Evolutionary conservation across 2,797 vertebrate genomes (phyloP).

Genomic region (Leptoclinus maculatus): DNA sequence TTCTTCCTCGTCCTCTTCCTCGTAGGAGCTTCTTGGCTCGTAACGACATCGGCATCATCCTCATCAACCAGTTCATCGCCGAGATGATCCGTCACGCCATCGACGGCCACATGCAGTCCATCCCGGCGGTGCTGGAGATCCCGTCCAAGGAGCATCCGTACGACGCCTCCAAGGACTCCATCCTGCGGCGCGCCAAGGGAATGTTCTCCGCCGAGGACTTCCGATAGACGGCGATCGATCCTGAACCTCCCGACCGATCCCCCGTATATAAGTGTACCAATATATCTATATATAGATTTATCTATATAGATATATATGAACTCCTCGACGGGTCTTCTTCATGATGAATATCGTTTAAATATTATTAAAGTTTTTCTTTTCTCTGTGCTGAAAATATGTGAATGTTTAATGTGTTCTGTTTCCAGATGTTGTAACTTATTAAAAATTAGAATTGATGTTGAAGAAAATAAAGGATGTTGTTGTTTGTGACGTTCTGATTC

Average conservation of each 20-base stretch:
- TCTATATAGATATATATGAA: too few relatives aligned
- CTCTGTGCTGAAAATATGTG: neutral
- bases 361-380: neutral
- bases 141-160: slow-evolving; percentile 98
- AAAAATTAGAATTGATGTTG: slow-evolving; percentile 14
- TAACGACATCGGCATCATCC: slow-evolving; percentile 94
- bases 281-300: too few relatives aligned
- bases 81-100: slow-evolving; percentile 97
- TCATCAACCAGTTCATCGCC: slow-evolving; percentile 96
- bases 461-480: slow-evolving; percentile 10
- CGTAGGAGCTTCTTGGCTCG: slow-evolving; percentile 89
- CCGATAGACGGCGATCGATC: slow-evolving; percentile 76
- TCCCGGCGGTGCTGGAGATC: slow-evolving; percentile 94
- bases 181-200: slow-evolving; percentile 92
- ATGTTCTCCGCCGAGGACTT: slow-evolving; percentile 95
- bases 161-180: slow-evolving; percentile 95
- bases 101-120: slow-evolving; percentile 91
- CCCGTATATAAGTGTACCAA: neutral
- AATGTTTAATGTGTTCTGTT: neutral
- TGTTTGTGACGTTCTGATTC: neutral
- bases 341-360: too few relatives aligned
- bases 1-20: too few relatives aligned
- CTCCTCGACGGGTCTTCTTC: too few relatives aligned
- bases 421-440: slow-evolving; percentile 56
- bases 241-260: too few relatives aligned